Base-by-base conservation (phyloP, 2,113 vertebrate species). In the Pampusana beccarii region DNA sequence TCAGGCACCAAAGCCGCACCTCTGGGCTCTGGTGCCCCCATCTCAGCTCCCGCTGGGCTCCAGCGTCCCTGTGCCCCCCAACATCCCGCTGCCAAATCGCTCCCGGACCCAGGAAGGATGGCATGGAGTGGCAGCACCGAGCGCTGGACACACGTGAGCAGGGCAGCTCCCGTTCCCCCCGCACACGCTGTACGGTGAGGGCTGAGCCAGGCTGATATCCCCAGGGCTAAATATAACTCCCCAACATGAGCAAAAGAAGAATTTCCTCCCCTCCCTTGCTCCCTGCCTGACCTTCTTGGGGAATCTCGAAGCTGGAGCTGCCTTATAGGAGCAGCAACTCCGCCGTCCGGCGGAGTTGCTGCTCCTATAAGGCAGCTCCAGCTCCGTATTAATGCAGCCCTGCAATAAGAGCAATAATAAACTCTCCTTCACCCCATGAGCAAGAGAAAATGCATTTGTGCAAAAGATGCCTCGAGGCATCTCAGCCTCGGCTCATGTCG, bases 211-310 rank as follows among this genome's bases (percentile, higher is more conserved):
- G 73, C 73, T 19, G 84, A 92, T 60, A 89, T 74, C 61, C 94
- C n/a, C 80, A 53, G 61, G 73, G 90, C 94, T 96, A 97, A 97
- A 96, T 95, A 97, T 97, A 97, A 82, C 90, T 89, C 61, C 53
- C 74, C 61, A 86, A 85, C 50, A 90, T 1, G 50, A 94, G 93
- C 81, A 34, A 90, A 88, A 80, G 88, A 97, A 72, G 96, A 96
- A 96, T 93, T 93, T 82, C 92, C 95, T 97, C 95, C 85, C 81
- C 95, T 96, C 92, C 95, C 90, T 73, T 93, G 85, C 88, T 95
- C 93, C 92, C 82, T 80, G 90, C 75, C 72, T 95, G 96, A 93
- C 96, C 96, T 97, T 97, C 96, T 96, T 97, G 95, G 96, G 96
- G 93, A 96, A 96, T 96, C 90, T 96, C 13, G 3, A 75, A 86